Percentiles rank a stretch among this genome's conserved stretches.
Conservation (phyloP, 2,113 vertebrate genomes). For the Riparia riparia region DNA sequence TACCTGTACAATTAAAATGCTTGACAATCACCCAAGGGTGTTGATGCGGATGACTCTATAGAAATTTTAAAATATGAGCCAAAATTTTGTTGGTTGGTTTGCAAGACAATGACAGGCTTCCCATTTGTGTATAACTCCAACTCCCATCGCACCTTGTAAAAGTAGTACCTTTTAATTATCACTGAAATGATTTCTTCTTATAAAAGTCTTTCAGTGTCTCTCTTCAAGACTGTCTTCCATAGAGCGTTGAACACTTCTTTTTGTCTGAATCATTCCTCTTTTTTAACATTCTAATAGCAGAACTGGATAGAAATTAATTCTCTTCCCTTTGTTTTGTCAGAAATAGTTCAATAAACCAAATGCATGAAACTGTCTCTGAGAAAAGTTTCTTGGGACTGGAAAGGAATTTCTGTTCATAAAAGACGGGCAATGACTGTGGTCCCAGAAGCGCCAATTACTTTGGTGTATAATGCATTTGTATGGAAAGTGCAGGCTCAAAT, state of each 20-base stretch:
- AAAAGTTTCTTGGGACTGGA: not conserved
- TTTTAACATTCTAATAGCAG: not conserved
- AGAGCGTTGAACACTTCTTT: not conserved
- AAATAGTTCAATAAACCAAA: not conserved
- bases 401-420: not conserved
- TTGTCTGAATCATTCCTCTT: not conserved
- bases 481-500: not conserved
- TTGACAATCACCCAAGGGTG: not conserved
- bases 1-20: not conserved
- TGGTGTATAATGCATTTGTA: not conserved
- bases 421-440: not conserved
- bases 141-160: not conserved
- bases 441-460: not conserved
- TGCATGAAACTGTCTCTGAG: not conserved
- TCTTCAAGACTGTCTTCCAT: not conserved
- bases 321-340: not conserved
- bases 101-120: not conserved
- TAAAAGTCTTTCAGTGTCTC: not conserved
- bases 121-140: not conserved
- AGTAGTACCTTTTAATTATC: not conserved
- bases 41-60: not conserved
- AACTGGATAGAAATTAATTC: accelerated
- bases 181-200: not conserved
- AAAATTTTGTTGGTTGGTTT: not conserved
- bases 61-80: not conserved